Percentiles rank a stretch among this genome's conserved stretches.
Conservation (phyloP, 2,797 vertebrate genomes). For the Aselliscus stoliczkanus region DNA sequence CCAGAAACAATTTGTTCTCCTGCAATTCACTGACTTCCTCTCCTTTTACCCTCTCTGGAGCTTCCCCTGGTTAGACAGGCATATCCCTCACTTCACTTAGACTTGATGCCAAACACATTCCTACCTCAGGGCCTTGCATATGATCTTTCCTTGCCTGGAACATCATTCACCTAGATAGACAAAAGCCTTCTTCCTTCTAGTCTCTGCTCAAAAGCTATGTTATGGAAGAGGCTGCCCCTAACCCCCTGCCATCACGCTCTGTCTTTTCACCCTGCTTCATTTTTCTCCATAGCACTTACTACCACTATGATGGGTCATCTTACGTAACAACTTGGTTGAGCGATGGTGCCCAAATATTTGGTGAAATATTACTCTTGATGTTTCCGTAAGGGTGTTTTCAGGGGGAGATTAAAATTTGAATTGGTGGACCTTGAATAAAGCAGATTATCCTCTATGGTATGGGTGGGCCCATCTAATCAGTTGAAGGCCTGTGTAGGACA, state of each 20-base stretch:
- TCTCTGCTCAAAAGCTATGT: neutral
- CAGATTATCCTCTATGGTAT: neutral
- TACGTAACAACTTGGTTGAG: neutral
- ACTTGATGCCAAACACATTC: neutral
- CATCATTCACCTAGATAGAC: neutral
- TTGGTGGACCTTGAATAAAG: neutral
- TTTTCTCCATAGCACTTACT: neutral
- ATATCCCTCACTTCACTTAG: too few species aligned
- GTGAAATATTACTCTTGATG: neutral
- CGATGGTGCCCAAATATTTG: neutral
- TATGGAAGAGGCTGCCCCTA: neutral
- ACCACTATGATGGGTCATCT: neutral
- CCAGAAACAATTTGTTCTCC: neutral
- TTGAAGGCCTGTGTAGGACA: neutral
- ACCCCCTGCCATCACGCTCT: too few species aligned
- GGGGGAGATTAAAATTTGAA: neutral
- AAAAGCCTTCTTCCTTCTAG: neutral
- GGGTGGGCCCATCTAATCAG: neutral
- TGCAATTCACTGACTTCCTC: neutral
- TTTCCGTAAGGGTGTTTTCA: neutral
- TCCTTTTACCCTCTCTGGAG: neutral
- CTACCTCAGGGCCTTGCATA: neutral
- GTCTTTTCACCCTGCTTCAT: neutral
- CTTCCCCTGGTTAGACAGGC: neutral
- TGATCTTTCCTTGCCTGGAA: neutral